Evolutionary conservation across 2,113 vertebrate genomes (phyloP).

Genomic region (Melanocharis versteri): DNA sequence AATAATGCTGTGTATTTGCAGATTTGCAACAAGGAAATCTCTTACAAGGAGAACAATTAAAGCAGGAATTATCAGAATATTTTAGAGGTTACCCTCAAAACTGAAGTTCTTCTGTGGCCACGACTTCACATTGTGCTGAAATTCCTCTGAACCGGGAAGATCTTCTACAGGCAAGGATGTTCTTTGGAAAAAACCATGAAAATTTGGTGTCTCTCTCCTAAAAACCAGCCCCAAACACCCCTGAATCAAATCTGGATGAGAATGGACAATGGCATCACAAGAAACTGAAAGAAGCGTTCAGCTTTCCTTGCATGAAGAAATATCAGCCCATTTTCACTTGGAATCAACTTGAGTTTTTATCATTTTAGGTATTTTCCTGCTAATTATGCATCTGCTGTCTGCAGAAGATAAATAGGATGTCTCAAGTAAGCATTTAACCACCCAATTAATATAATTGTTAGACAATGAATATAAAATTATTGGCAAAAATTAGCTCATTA

Average conservation of each 20-base stretch:
- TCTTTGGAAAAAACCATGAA: too few species aligned
- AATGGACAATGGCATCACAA: neutral
- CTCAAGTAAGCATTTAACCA: neutral
- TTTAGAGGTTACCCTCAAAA: neutral
- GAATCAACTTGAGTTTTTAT: neutral
- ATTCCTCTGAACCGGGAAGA: neutral
- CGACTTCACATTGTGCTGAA: neutral
- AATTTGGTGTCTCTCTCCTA: rapidly evolving
- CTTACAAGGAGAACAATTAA: neutral
- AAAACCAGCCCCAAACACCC: rapidly evolving
- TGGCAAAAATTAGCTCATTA: neutral
- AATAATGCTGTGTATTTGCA: neutral
- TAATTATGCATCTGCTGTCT: neutral
- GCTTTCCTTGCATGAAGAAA: neutral
- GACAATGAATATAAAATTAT: slow-evolving; percentile 1
- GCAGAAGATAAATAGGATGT: neutral
- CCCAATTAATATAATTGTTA: slow-evolving; percentile 1
- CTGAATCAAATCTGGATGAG: neutral
- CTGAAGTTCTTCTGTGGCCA: neutral
- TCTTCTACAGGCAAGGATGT: neutral
- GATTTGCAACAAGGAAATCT: neutral
- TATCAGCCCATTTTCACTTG: neutral
- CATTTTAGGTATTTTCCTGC: neutral
- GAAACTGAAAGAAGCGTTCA: neutral
- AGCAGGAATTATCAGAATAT: neutral